Evolutionary conservation across 1,140 invertebrate species (phyloP).

Genomic region (Dinothrombium tinctorium): DNA sequence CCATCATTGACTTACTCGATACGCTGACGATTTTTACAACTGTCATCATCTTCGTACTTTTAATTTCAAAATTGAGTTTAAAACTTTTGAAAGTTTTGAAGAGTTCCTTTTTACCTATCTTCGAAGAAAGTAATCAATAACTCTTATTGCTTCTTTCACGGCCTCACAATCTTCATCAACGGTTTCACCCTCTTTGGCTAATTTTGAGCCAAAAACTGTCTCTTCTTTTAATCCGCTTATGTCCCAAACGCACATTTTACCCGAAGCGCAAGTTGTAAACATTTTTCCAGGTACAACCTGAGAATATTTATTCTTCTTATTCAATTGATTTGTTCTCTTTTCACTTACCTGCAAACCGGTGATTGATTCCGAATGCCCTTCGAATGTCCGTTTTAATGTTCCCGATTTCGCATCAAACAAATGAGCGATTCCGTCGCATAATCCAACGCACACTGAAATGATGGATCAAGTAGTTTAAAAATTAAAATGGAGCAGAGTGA

Average conservation of each 20-base stretch:
- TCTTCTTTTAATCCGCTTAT: constrained; percentile 14
- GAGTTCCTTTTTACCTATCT: too few species aligned
- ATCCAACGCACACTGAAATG: background rate
- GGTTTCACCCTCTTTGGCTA: constrained; percentile 6
- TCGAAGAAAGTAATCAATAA: background rate
- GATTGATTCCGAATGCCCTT: constrained; percentile 23
- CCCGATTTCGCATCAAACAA: constrained; percentile 29
- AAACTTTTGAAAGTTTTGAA: too few species aligned
- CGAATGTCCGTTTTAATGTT: constrained; percentile 21
- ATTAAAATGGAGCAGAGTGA: too few species aligned
- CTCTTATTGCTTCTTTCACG: background rate
- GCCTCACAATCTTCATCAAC: constrained; percentile 10
- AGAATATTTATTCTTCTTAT: background rate
- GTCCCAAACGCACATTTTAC: constrained; percentile 16
- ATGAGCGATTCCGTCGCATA: constrained; percentile 16
- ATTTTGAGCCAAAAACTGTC: constrained; percentile 14
- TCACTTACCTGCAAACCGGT: constrained; percentile 19
- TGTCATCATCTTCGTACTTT: too few species aligned
- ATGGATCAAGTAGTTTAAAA: too few species aligned
- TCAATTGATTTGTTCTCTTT: constrained; percentile 3
- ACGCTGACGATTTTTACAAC: too few species aligned
- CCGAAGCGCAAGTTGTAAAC: constrained; percentile 15
- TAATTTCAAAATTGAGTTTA: too few species aligned
- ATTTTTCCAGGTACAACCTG: constrained; percentile 14
- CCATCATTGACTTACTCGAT: too few species aligned